A percentile compares a stretch with the other conserved stretches of the same genome.
phyloP scores from a whole-genome alignment of 2,113 vertebrate genomes.

The Hippoglossus stenolepis region DNA sequence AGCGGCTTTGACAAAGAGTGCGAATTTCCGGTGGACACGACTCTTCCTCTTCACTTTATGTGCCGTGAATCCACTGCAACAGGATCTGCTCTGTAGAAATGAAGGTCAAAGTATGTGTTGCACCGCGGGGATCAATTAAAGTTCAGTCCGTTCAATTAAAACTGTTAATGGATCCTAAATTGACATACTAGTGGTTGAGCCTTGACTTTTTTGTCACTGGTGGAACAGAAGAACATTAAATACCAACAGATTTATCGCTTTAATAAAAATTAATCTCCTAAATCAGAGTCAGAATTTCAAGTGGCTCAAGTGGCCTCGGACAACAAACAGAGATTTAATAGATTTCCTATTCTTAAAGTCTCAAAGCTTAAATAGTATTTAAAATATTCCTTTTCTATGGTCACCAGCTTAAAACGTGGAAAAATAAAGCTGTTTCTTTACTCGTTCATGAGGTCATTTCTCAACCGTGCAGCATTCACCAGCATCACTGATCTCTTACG shows the following conservation, averaged over 20 bases:
- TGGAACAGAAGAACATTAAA: slow-evolving; percentile 10
- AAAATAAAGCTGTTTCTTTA: too few relatives aligned
- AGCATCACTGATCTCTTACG: background rate
- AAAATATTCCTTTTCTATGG: background rate
- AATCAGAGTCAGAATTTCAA: background rate
- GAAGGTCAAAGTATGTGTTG: slow-evolving; percentile 4
- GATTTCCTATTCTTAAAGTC: background rate
- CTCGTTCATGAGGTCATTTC: background rate
- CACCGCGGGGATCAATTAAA: slow-evolving; percentile 17
- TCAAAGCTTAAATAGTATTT: background rate
- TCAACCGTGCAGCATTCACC: background rate
- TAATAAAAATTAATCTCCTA: slow-evolving; percentile 25
- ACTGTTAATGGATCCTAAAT: slow-evolving; percentile 19
- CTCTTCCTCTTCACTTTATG: slow-evolving; percentile 16
- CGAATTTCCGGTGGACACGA: background rate
- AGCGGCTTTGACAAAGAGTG: background rate
- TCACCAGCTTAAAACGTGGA: background rate
- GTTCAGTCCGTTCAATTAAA: slow-evolving; percentile 10
- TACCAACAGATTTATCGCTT: slow-evolving; percentile 24
- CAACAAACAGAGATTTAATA: slow-evolving; percentile 9
- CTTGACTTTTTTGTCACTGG: background rate
- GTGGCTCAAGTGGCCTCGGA: background rate
- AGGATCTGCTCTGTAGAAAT: background rate
- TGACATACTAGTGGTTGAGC: background rate
- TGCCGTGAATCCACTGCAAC: background rate